Evolutionary conservation across 2,113 vertebrate species (phyloP).

Genomic region (Thinocorus orbignyianus): DNA sequence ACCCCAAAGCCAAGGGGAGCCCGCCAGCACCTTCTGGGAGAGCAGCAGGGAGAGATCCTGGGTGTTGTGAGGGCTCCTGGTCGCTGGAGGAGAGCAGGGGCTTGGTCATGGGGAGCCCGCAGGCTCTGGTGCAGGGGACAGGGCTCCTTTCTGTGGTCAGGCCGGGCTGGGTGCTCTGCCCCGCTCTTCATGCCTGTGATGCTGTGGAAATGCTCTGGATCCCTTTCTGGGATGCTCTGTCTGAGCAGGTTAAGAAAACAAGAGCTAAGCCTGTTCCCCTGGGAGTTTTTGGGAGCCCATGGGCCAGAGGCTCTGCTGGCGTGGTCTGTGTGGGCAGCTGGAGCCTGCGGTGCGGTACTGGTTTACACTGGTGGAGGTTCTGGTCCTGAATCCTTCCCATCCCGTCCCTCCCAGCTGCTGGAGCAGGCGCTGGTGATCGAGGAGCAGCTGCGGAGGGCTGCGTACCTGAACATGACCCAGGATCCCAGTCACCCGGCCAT

Average conservation of each 20-base stretch:
- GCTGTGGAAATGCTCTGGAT: not conserved
- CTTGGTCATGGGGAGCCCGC: fast-evolving
- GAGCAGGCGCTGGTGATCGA: slow-evolving; percentile 98
- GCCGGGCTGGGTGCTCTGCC: not conserved
- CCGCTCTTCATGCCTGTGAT: fast-evolving
- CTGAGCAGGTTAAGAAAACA: not conserved
- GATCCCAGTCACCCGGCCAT: slow-evolving; percentile 94
- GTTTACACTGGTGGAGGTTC: fast-evolving
- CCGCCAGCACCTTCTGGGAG: not conserved
- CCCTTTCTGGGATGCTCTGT: not conserved
- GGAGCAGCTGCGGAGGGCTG: slow-evolving; percentile 93
- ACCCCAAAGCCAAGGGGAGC: fast-evolving
- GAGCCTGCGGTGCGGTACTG: fast-evolving
- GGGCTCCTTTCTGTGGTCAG: not conserved
- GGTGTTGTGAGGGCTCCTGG: fast-evolving
- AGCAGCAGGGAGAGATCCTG: fast-evolving
- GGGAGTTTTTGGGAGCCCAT: not conserved
- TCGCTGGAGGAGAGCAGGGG: not conserved
- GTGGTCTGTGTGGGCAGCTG: fast-evolving
- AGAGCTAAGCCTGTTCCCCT: not conserved
- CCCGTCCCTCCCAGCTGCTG: slow-evolving; percentile 78
- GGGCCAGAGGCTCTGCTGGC: not conserved
- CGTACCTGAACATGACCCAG: slow-evolving; percentile 98
- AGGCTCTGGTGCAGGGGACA: not conserved
- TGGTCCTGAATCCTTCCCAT: not conserved